These are phyloP conservation scores for Tenthredo livida DNA, from an alignment of 2,888 invertebrate genomes.

Conservation along the genomic window DNA sequence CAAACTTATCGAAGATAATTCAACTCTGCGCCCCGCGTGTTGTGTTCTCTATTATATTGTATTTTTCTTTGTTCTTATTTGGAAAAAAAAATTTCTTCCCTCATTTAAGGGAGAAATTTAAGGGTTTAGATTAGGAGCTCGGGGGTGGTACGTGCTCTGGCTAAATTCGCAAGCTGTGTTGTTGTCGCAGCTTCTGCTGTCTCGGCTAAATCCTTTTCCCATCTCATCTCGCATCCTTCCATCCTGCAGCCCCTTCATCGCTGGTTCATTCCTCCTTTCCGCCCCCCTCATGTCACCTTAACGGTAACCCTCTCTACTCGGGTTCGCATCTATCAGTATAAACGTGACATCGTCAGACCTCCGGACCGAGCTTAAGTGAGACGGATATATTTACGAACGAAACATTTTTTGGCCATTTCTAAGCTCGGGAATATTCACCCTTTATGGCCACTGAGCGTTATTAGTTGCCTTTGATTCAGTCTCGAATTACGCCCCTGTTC, in stretches of 20 bases:
- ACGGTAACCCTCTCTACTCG: conserved; percentile 4
- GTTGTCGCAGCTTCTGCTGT: background rate
- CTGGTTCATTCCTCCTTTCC: background rate
- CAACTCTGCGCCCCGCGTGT: background rate
- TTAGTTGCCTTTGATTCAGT: conserved; percentile 16
- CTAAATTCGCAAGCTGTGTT: conserved; percentile 16
- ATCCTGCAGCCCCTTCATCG: background rate
- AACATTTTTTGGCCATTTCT: conserved; percentile 31
- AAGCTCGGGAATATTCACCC: conserved; percentile 15
- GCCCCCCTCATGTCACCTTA: background rate
- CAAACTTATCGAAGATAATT: background rate
- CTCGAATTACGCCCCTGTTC: background rate
- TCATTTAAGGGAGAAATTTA: background rate
- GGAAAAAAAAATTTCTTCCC: background rate
- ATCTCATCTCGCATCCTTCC: background rate
- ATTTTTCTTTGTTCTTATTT: background rate
- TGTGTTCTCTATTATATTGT: background rate
- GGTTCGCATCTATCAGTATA: conserved; percentile 46
- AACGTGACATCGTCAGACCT: conserved; percentile 36
- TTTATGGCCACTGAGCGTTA: conserved; percentile 13
- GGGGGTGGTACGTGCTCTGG: background rate
- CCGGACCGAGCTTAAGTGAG: conserved; percentile 39
- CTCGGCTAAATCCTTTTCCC: conserved; percentile 6
- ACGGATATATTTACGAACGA: conserved; percentile 16
- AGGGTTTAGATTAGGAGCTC: background rate